Evolutionary conservation across 1,140 invertebrate species (phyloP).

Genomic region (Oedothorax gibbosus): DNA sequence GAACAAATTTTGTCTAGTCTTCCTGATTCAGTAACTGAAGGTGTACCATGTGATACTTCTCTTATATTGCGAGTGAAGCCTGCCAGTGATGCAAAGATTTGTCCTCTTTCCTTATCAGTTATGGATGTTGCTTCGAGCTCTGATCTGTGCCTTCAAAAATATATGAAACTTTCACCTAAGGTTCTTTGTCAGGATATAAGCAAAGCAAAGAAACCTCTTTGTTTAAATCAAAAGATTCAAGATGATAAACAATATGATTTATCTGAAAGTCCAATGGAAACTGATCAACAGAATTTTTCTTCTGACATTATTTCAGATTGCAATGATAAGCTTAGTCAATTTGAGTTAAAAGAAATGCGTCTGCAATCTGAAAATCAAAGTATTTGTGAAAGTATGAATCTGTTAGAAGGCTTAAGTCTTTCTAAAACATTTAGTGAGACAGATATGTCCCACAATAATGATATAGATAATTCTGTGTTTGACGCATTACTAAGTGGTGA

Average conservation of each 20-base stretch:
- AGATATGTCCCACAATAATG: too few relatives aligned
- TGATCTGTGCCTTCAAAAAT: conserved; percentile 61
- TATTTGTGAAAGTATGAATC: neutral
- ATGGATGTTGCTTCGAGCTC: conserved; percentile 59
- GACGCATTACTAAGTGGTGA: too few relatives aligned
- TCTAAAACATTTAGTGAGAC: too few relatives aligned
- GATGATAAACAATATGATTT: conserved; percentile 34
- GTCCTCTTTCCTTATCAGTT: conserved; percentile 38
- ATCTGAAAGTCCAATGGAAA: conserved; percentile 21
- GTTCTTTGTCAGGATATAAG: conserved; percentile 28
- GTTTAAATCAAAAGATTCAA: conserved; percentile 41
- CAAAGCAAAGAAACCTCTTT: conserved; percentile 28
- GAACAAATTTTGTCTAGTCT: conserved; percentile 54
- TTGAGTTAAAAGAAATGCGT: conserved; percentile 8
- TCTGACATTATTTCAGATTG: neutral
- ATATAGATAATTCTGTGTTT: too few relatives aligned
- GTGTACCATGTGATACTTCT: conserved; percentile 41
- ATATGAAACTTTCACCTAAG: conserved; percentile 48
- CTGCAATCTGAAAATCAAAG: conserved; percentile 12
- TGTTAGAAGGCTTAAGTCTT: too few relatives aligned
- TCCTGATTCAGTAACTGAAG: conserved; percentile 35
- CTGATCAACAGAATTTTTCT: neutral
- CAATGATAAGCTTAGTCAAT: conserved; percentile 21
- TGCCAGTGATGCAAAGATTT: conserved; percentile 48
- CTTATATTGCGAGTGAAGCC: conserved; percentile 49